Evolutionary conservation across 2,113 vertebrate genomes (phyloP), one percentile per base, ranked within the genome.

Genomic region (Nesogale talazaci): DNA sequence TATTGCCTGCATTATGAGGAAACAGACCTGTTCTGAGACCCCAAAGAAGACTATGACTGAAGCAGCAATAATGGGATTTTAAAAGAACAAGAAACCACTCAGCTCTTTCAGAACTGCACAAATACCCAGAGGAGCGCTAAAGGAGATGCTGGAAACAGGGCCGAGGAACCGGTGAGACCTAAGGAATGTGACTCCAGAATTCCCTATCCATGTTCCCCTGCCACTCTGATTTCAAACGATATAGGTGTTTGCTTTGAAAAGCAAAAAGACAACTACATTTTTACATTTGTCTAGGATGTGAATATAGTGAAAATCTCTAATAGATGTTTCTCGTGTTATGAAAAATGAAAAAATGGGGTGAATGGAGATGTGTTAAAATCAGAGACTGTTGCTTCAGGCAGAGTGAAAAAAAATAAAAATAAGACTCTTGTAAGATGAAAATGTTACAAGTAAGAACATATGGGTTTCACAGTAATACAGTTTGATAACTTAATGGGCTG

Each of bases 281-380:
- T 90, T n/a, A 67, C 19, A 82, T 83, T 90, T 83, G 87, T 56
- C 75, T 92, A 83, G 22, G 63, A 63, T 56, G 88, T 19, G 76
- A 82, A 88, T 34, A 76, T 0, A 40, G 6, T 77, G 52, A 85
- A 94, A 93, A 29, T 34, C 74, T 70, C 78, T 84, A 27, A 87
- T n/a, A 61, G 88, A 91, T 84, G 57, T 79, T 93, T 89, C 61
- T 85, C 84, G 14, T 78, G 81, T 84, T 94, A 78, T 79, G 67
- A 83, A 61, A 84, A 93, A 86, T 94, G 74, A 85, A 88, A n/a
- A 89, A 78, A 74, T 38, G 29, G 34, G 78, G 36, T 65, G 38
- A 87, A 70, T 75, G 61, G 90, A 89, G 42, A 87, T 79, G 75
- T 29, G 11, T 70, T 88, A 63, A 29, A 57, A 94, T 46, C 84